Evolutionary conservation across 2,888 invertebrate genomes (phyloP).

Genomic region (Amiota minor): DNA sequence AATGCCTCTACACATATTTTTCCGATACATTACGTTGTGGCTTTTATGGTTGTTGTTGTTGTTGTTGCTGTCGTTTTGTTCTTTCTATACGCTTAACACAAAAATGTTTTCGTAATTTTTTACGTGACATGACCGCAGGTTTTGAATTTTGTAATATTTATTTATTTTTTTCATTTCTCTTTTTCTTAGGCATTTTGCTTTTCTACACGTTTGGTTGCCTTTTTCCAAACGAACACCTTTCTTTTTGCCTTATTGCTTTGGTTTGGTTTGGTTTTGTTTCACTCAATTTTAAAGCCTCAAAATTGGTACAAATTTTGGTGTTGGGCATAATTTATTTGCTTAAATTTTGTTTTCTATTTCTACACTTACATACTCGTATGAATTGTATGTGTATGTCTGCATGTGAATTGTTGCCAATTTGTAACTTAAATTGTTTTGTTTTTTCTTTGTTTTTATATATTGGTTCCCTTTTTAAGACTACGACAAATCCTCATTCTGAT

Average conservation of each 20-base stretch:
- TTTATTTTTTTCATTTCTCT: background rate
- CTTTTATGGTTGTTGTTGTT: background rate
- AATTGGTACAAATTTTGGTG: background rate
- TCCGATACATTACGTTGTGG: constrained; percentile 14
- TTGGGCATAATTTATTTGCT: constrained; percentile 4
- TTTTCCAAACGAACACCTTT: background rate
- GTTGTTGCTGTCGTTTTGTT: background rate
- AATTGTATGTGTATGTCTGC: background rate
- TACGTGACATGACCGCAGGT: constrained; percentile 21
- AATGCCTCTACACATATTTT: constrained; percentile 22
- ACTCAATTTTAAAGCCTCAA: background rate
- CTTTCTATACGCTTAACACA: background rate
- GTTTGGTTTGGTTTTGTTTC: constrained; percentile 3
- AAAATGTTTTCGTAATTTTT: constrained; percentile 5
- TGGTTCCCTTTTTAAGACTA: background rate
- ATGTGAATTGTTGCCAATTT: constrained; percentile 22
- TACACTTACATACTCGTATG: background rate
- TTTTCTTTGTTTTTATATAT: background rate
- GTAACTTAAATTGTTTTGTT: constrained; percentile 18
- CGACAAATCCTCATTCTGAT: background rate
- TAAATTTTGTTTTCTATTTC: background rate
- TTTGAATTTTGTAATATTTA: constrained; percentile 10
- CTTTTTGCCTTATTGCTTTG: background rate
- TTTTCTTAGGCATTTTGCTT: background rate
- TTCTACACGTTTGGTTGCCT: background rate